Percentiles rank a stretch among this genome's conserved stretches.
Evolutionary conservation across 2,888 invertebrate genomes (phyloP).

Genomic region (Empis livida): DNA sequence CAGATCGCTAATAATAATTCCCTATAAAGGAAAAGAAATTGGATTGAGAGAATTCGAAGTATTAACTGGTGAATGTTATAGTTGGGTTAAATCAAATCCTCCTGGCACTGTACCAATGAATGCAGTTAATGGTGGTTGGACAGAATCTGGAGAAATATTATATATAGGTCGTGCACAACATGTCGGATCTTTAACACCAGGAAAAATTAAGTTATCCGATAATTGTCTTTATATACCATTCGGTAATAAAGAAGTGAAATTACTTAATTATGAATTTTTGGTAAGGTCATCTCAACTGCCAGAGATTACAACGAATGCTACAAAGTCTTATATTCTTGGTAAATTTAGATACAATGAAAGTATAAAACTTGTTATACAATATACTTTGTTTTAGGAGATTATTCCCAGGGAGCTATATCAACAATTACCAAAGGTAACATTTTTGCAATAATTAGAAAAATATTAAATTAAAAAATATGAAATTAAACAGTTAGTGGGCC

Average conservation of each 20-base stretch:
- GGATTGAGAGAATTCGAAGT: slow-evolving; percentile 41
- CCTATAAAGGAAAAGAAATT: slow-evolving; percentile 43
- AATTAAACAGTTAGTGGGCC: no score
- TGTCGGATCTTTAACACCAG: slow-evolving; percentile 43
- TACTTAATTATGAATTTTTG: slow-evolving; percentile 31
- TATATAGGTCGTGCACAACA: slow-evolving; percentile 44
- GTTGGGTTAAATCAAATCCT: slow-evolving; percentile 38
- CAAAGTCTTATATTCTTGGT: no score
- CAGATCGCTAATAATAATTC: slow-evolving; percentile 42
- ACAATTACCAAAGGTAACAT: no score
- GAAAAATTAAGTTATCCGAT: slow-evolving; percentile 46
- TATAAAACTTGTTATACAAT: no score
- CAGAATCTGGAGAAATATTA: slow-evolving; percentile 40
- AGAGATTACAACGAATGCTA: no score
- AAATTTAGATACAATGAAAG: no score
- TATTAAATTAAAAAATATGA: no score
- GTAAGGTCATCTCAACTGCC: no score
- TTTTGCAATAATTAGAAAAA: no score
- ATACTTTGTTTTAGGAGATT: no score
- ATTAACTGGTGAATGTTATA: slow-evolving; percentile 41
- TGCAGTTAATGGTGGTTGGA: slow-evolving; percentile 38
- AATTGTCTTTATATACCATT: slow-evolving; percentile 40
- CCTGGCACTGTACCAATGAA: slow-evolving; percentile 41
- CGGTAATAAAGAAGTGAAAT: slow-evolving; percentile 29
- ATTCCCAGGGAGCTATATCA: no score